Conservation (phyloP, 2,113 vertebrate genomes). For the Callocephalon fimbriatum region DNA sequence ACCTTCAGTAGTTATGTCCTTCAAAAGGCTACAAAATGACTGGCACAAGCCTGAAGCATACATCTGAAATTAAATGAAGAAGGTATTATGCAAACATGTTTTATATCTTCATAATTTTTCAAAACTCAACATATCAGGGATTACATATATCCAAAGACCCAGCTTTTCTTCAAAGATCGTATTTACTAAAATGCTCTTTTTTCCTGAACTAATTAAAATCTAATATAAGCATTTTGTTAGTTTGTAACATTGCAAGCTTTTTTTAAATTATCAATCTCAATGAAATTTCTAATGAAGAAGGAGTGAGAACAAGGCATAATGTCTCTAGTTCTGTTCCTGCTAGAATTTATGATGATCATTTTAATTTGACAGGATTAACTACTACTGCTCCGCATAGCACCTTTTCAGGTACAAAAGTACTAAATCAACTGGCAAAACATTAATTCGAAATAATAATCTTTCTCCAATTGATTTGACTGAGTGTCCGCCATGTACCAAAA, state of each 20-base stretch:
- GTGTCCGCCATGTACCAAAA: background rate
- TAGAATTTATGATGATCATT: background rate
- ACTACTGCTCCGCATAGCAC: rapidly evolving
- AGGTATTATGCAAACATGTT: background rate
- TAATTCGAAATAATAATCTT: background rate
- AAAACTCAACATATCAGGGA: background rate
- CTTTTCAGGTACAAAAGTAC: background rate
- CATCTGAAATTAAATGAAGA: conserved; percentile 78
- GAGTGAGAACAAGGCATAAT: background rate
- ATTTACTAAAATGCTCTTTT: background rate
- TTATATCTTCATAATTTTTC: background rate
- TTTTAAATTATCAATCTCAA: background rate
- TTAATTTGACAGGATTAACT: background rate
- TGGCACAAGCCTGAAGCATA: conserved; percentile 88
- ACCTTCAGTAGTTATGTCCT: conserved; percentile 93
- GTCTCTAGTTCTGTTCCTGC: background rate
- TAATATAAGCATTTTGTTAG: background rate
- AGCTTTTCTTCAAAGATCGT: background rate
- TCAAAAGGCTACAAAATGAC: conserved; percentile 91
- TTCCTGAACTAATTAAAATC: background rate
- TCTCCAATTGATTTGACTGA: background rate
- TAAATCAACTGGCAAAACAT: background rate
- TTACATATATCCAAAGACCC: background rate
- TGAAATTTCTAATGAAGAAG: background rate
- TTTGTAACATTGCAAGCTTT: background rate